A percentile compares a stretch with the other conserved stretches of the same genome.
phyloP scores from a whole-genome alignment of 2,113 vertebrate genomes.

The Mobula hypostoma region DNA sequence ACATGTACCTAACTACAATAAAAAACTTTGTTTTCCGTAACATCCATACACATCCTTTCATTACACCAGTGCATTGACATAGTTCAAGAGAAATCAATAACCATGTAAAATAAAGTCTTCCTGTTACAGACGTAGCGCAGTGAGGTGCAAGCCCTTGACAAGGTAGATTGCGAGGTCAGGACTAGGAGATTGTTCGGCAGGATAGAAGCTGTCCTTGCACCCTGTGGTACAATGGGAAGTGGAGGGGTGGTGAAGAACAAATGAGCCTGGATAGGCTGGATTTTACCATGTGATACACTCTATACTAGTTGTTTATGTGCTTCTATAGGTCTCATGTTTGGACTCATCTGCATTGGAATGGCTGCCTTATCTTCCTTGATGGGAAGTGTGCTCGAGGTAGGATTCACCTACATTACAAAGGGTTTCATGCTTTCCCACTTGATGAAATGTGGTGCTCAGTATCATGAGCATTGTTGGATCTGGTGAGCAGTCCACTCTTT shows the following conservation, averaged over 20 bases:
- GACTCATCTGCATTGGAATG: constrained; percentile 83
- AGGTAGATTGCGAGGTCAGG: too few species aligned
- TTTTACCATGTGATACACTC: background rate
- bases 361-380: constrained; percentile 79
- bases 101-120: too few species aligned
- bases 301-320: background rate
- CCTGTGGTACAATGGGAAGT: too few species aligned
- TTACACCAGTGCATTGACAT: too few species aligned
- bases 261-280: background rate
- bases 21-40: too few species aligned
- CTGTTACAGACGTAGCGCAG: too few species aligned
- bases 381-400: constrained; percentile 83
- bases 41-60: too few species aligned
- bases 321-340: constrained; percentile 75
- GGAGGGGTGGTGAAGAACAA: background rate
- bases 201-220: too few species aligned
- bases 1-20: too few species aligned
- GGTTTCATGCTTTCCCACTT: background rate
- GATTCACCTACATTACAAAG: background rate
- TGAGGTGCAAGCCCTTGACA: too few species aligned
- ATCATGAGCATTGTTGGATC: background rate
- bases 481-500: background rate
- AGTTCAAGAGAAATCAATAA: too few species aligned
- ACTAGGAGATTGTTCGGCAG: too few species aligned
- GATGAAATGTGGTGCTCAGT: background rate